Conservation (phyloP, 2,888 invertebrate species). For the Cylindroiulus punctatus region DNA sequence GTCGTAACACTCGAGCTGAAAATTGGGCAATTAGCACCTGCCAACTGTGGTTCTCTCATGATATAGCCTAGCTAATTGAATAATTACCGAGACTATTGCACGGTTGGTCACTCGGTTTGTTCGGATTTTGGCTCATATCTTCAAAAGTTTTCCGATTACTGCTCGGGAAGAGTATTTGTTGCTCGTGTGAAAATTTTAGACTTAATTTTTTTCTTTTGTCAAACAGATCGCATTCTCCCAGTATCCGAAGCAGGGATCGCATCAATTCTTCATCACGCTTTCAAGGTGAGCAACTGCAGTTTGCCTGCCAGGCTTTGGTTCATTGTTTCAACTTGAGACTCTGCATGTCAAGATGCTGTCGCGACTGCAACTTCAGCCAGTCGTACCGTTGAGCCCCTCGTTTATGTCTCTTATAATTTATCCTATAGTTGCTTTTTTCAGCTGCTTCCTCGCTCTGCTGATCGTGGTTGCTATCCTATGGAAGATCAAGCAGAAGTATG, state of each 20-base stretch:
- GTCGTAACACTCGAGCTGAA: too few species aligned
- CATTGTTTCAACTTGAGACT: background rate
- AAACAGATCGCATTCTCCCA: conserved; percentile 98
- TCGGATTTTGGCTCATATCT: too few species aligned
- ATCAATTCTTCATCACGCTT: conserved; percentile 98
- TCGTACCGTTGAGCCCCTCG: conserved; percentile 51
- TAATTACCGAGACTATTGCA: too few species aligned
- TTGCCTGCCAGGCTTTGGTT: background rate
- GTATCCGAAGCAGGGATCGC: conserved; percentile 95
- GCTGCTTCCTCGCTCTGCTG: conserved; percentile 92
- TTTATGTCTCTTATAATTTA: background rate
- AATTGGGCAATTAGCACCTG: too few species aligned
- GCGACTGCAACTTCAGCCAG: too few species aligned
- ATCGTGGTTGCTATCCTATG: conserved; percentile 94
- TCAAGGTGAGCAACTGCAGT: conserved; percentile 77
- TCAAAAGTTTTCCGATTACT: too few species aligned
- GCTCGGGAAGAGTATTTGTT: too few species aligned
- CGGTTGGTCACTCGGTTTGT: too few species aligned
- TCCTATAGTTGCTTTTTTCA: conserved; percentile 66
- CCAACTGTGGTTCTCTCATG: too few species aligned
- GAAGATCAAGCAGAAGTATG: conserved; percentile 99
- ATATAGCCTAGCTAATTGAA: too few species aligned
- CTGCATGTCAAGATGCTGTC: background rate
- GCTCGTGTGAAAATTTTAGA: background rate
- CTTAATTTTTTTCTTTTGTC: conserved; percentile 64